Evolutionary conservation across 2,113 vertebrate species (phyloP), one percentile per base, ranked within the genome.

Genomic region (Xiphophorus hellerii): DNA sequence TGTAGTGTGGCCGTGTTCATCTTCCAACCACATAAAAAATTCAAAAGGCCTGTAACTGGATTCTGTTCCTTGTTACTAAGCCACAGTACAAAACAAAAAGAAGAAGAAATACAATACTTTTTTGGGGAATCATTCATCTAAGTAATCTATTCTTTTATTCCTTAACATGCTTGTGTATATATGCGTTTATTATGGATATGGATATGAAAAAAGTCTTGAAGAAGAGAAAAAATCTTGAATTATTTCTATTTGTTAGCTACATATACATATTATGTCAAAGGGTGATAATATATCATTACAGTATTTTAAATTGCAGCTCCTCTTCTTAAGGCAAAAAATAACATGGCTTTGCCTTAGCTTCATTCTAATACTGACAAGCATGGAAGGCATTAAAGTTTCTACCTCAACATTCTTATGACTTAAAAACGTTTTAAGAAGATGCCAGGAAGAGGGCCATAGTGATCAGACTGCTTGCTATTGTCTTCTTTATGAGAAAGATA

Each of bases 21-120:
- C 89, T 89, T 88, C 87, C 88, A 81, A 86, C 80, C 66, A 48
- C 91, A 94, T 95, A 88, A 95, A 95, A 94, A 88, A 95, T 95
- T 92, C 82, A 95, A 80, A 77, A 33, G 72, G 73, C 74, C 85
- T 87, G 94, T 91, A 95, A 95, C 91, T 82, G 84, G 94, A 95
- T 66, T 89, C 60, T 73, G 74, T 69, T 78, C 81, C 85, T 85
- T 82, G 94, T 92, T 93, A 92, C 93, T 84, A 91, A 82, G 93
- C 90, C 92, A 88, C 89, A 78, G 88, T 78, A 74, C 82, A 91
- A 82, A 89, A 94, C 92, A 94, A 87, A 82, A 87, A 80, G 78
- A 62, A 71, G 77, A 76, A 69, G 74, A 72, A 84, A 88, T 68
- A 51, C 61, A 71, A 81, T 75, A 72, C 82, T 69, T 62, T 37